Evolutionary conservation across 2,888 invertebrate genomes (phyloP).

Genomic region (Brachycybe producta): DNA sequence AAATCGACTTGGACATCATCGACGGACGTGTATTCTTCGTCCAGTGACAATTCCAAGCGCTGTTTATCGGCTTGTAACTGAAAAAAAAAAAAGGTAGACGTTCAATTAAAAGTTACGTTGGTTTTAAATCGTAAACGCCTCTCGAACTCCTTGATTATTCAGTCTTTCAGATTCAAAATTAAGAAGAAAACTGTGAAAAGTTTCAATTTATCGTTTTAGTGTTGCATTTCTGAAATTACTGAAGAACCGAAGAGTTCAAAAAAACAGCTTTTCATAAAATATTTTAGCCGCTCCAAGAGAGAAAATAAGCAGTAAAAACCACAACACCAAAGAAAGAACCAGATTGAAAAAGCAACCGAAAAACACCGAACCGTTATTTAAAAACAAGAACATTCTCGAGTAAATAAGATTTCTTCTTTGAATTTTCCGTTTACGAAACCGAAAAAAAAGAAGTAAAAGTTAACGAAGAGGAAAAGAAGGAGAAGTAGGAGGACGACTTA

Average conservation of each 20-base stretch:
- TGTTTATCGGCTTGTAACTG: conserved; percentile 9
- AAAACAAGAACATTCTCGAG: too few species aligned
- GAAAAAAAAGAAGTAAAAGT: neutral
- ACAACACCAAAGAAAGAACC: neutral
- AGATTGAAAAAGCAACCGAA: neutral
- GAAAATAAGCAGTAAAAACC: neutral
- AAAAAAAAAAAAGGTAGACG: conserved; percentile 4
- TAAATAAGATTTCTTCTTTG: conserved; percentile 1
- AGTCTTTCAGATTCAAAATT: too few species aligned
- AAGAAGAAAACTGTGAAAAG: too few species aligned
- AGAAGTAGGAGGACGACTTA: neutral
- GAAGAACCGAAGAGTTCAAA: too few species aligned
- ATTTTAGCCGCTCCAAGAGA: neutral
- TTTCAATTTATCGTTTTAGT: too few species aligned
- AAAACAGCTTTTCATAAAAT: neutral
- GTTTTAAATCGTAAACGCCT: too few species aligned
- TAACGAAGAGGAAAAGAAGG: neutral
- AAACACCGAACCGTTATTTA: neutral
- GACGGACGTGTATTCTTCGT: neutral
- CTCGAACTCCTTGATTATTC: too few species aligned
- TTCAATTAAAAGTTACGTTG: neutral
- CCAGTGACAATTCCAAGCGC: conserved; percentile 3
- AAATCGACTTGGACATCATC: conserved; percentile 5
- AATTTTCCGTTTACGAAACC: neutral
- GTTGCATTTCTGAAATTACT: too few species aligned